phyloP scores from a whole-genome alignment of 2,113 vertebrate genomes.

The Corythaeola cristata region DNA sequence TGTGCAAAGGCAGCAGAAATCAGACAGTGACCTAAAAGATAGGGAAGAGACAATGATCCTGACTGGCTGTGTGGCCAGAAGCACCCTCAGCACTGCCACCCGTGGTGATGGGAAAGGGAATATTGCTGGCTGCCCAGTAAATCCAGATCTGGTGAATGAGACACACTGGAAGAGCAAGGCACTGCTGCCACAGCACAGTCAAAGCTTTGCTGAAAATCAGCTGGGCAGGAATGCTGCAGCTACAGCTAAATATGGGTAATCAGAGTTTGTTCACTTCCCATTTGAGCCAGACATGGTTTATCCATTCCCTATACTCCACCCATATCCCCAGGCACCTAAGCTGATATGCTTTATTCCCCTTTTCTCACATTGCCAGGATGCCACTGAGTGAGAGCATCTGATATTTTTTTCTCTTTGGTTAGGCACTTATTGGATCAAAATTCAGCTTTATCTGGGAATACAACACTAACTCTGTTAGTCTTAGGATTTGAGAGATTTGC shows the following conservation, averaged over 20 bases:
- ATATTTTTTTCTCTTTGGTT: not conserved
- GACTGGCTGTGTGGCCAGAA: accelerated
- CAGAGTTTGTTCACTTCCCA: not conserved
- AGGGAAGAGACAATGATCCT: not conserved
- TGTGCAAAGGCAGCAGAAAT: accelerated
- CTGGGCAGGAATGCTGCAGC: not conserved
- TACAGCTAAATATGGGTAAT: not conserved
- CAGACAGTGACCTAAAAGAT: not conserved
- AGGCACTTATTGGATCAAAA: not conserved
- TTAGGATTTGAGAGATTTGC: not conserved
- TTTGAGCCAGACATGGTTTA: not conserved
- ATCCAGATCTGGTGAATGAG: not conserved
- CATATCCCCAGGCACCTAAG: accelerated
- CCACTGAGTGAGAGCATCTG: not conserved
- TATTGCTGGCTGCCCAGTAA: not conserved
- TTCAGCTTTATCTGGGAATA: not conserved
- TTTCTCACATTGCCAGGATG: not conserved
- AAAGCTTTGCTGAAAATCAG: not conserved
- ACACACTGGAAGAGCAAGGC: not conserved
- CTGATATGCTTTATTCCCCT: not conserved
- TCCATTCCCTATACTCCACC: not conserved
- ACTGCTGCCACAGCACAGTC: not conserved
- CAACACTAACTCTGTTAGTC: not conserved
- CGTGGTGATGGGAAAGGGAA: not conserved
- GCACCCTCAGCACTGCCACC: not conserved